phyloP scores from a whole-genome alignment of 2,888 invertebrate genomes.

The Phania funesta region DNA sequence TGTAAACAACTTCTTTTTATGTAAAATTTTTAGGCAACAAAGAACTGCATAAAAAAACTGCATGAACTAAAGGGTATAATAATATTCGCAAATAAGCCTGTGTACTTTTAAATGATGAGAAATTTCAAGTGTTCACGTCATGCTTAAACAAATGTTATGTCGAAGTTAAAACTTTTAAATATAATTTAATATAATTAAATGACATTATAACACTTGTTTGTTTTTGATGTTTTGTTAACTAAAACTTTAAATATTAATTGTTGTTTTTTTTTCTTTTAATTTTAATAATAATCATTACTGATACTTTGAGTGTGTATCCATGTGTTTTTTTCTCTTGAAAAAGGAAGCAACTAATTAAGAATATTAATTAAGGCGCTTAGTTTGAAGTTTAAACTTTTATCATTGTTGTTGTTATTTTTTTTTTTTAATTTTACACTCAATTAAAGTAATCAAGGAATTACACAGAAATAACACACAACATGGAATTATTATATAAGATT shows the following conservation, averaged over 20 bases:
- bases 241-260: background rate
- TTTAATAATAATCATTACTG: background rate
- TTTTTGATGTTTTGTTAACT: background rate
- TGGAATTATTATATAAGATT: conserved; percentile 3
- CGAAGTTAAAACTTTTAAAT: background rate
- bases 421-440: conserved; percentile 49
- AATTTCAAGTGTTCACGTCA: background rate
- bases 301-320: conserved; percentile 26
- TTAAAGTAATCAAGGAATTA: conserved; percentile 50
- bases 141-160: too few relatives aligned
- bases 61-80: too few relatives aligned
- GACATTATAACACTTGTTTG: background rate
- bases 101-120: background rate
- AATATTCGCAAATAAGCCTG: background rate
- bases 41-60: too few relatives aligned
- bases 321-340: background rate
- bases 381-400: conserved; percentile 18
- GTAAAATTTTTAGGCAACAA: too few relatives aligned
- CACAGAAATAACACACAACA: conserved; percentile 16
- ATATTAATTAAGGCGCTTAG: conserved; percentile 54
- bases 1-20: too few relatives aligned
- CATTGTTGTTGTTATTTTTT: background rate
- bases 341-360: conserved; percentile 64
- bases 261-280: background rate
- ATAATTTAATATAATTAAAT: background rate